A percentile compares a stretch with the other conserved stretches of the same genome.
Conservation (phyloP, 37 sponge, comb jelly and placozoan species). For the Hormiphora californensis region DNA sequence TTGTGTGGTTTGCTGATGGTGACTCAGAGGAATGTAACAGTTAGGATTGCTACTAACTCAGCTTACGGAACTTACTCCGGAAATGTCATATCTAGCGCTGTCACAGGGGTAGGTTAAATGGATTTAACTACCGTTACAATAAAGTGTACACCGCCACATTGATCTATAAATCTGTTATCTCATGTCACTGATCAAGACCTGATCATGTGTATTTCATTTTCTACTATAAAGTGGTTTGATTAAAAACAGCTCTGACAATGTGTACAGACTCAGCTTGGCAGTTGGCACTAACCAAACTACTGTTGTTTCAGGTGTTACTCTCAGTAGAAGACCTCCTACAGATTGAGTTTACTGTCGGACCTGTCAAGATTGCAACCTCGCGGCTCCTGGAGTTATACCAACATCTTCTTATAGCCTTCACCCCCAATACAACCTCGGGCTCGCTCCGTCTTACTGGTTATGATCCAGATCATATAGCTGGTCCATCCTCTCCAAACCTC, state of each 20-base stretch:
- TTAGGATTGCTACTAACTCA: background rate
- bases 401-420: background rate
- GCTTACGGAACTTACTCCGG: background rate
- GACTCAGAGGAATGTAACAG: background rate
- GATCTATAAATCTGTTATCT: no score
- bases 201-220: no score
- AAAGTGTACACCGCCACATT: no score
- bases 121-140: no score
- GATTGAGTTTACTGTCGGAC: background rate
- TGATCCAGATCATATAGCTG: background rate
- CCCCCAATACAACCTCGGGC: no score
- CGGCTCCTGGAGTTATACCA: constrained; percentile 17
- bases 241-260: no score
- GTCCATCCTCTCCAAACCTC: background rate
- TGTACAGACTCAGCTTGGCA: background rate
- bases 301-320: background rate
- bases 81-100: background rate
- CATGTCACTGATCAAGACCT: no score
- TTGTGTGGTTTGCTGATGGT: background rate
- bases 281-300: background rate
- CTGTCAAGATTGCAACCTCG: background rate
- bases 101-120: background rate
- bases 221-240: no score
- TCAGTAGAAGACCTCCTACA: constrained; percentile 13
- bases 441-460: no score